Evolutionary conservation across 2,113 vertebrate genomes (phyloP).

Genomic region (Pheucticus melanocephalus): DNA sequence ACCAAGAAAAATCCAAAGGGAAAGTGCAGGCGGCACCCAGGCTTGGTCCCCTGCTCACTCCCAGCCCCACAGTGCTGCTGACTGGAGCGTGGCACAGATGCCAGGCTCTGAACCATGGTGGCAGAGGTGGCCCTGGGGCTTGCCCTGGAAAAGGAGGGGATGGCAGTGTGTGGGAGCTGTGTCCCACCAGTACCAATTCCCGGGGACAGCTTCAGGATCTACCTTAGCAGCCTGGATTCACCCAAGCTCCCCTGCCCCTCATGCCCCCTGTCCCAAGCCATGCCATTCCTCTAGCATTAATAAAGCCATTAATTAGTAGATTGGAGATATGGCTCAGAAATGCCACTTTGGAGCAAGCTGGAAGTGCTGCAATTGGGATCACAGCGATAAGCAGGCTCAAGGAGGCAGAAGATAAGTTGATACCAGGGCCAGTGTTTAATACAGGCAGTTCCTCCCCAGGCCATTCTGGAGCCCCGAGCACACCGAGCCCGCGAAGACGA

Average conservation of each 20-base stretch:
- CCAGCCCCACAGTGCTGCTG: neutral
- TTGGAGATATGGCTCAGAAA: neutral
- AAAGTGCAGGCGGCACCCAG: neutral
- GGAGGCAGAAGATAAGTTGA: slow-evolving; percentile 27
- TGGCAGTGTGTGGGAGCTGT: neutral
- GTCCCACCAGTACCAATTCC: neutral
- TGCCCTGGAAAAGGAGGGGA: neutral
- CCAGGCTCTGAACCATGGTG: rapidly evolving
- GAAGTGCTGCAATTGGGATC: neutral
- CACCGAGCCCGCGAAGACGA: neutral
- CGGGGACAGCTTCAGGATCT: rapidly evolving
- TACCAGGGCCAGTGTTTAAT: neutral
- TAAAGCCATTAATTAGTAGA: slow-evolving; percentile 10
- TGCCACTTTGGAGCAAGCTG: neutral
- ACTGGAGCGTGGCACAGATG: neutral
- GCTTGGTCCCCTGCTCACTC: neutral
- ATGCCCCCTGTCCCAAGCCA: neutral
- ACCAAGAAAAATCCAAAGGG: neutral
- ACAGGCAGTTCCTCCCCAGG: neutral
- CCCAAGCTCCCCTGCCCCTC: neutral
- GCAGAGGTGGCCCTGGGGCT: neutral
- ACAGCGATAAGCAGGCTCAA: neutral
- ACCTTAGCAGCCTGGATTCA: neutral
- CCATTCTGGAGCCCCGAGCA: neutral
- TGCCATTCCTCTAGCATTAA: neutral